These are phyloP conservation scores for Sinopyrophorus schimmeli DNA, from an alignment of 2,888 invertebrate species.

Conservation along the genomic window DNA sequence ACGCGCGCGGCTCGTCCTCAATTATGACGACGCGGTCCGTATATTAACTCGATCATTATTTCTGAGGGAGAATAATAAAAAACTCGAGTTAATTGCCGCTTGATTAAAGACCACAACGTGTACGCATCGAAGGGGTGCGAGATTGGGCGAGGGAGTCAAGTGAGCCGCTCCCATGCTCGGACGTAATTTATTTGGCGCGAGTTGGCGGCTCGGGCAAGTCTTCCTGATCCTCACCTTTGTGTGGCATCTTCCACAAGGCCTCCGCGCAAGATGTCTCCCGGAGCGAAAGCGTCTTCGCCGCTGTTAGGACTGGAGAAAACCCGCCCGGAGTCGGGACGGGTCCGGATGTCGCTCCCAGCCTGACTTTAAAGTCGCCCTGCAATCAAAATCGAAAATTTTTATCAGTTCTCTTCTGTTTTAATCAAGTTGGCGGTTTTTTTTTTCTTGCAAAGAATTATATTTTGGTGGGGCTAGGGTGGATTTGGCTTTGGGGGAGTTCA, in stretches of 20 bases:
- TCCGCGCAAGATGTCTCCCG: conserved; percentile 74
- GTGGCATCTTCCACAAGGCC: conserved; percentile 85
- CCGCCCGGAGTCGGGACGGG: conserved; percentile 62
- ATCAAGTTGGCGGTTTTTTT: no score
- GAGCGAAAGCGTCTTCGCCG: conserved; percentile 64
- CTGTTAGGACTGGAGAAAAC: conserved; percentile 61
- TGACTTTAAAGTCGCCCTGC: no score
- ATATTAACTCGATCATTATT: conserved; percentile 51
- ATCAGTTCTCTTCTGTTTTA: no score
- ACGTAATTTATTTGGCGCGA: no score
- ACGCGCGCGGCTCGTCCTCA: conserved; percentile 38
- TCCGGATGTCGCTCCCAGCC: conserved; percentile 66
- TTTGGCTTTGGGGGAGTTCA: no score
- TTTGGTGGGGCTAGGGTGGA: no score
- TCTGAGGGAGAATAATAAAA: conserved; percentile 42
- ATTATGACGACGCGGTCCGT: conserved; percentile 45
- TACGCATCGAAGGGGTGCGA: conserved; percentile 42
- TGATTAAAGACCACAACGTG: conserved; percentile 54
- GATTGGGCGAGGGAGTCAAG: conserved; percentile 37
- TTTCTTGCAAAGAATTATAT: no score
- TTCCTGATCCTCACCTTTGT: conserved; percentile 69
- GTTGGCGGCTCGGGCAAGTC: no score
- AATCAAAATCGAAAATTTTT: no score
- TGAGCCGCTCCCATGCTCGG: no score
- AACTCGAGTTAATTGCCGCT: conserved; percentile 54